Percentiles rank a stretch among this genome's conserved stretches.
Evolutionary conservation across 2,113 vertebrate genomes (phyloP).

Genomic region (Thunnus thynnus): DNA sequence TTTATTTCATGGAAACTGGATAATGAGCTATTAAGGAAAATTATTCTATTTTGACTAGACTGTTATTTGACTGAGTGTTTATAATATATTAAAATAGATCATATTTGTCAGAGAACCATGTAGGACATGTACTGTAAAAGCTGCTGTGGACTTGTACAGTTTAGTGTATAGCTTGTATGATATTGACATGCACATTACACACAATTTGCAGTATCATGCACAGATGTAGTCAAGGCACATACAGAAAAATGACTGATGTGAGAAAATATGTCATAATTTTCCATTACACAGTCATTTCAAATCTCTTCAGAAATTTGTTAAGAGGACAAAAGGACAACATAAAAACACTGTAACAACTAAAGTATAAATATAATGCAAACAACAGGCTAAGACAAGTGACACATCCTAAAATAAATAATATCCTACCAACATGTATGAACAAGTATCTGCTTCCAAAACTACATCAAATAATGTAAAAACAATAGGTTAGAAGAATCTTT

Average conservation of each 20-base stretch:
- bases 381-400: neutral
- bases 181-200: too few species aligned
- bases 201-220: neutral
- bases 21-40: neutral
- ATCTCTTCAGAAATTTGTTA: neutral
- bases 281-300: too few species aligned
- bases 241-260: neutral
- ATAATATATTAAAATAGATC: neutral
- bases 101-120: too few species aligned
- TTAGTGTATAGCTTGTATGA: too few species aligned
- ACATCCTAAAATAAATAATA: neutral
- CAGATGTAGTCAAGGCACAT: too few species aligned
- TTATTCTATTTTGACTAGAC: neutral
- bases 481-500: too few species aligned
- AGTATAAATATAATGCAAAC: neutral
- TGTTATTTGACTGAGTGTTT: neutral
- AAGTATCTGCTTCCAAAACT: neutral
- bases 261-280: neutral
- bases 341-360: neutral
- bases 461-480: neutral
- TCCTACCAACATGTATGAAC: neutral
- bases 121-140: too few species aligned
- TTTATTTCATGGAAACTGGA: neutral
- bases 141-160: too few species aligned
- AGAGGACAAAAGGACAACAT: neutral